Conservation (phyloP, 2,888 invertebrate species). For the Notodonta dromedarius region DNA sequence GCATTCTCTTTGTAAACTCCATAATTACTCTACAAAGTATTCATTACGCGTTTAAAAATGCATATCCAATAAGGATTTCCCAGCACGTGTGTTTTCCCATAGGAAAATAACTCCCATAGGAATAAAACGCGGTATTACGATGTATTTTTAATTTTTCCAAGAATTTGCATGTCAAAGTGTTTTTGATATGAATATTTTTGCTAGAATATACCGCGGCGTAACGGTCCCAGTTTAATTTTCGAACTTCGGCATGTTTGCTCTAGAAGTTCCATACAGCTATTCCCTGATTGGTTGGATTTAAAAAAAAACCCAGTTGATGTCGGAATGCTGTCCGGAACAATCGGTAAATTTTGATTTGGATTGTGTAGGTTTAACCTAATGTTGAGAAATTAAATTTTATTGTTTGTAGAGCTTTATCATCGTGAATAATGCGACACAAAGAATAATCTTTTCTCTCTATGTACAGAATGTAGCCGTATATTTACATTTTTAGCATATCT, state of each 20-base stretch:
- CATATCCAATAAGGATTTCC: constrained; percentile 31
- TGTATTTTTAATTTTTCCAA: constrained; percentile 40
- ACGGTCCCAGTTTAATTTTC: constrained; percentile 1
- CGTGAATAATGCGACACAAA: not conserved
- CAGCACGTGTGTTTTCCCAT: constrained; percentile 39
- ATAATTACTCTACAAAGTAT: constrained; percentile 36
- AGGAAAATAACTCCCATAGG: constrained; percentile 28
- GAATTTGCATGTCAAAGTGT: constrained; percentile 42
- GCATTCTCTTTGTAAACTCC: constrained; percentile 15
- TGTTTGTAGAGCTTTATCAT: not conserved
- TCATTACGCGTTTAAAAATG: constrained; percentile 38
- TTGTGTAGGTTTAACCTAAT: not conserved
- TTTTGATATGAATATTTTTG: constrained; percentile 37
- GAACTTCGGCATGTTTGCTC: not conserved
- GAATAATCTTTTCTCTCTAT: not conserved
- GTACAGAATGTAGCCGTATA: not conserved
- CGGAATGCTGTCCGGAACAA: not conserved
- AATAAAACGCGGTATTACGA: constrained; percentile 31
- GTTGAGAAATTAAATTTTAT: not conserved
- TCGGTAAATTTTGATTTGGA: not conserved
- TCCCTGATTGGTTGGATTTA: not conserved
- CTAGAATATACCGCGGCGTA: constrained; percentile 3
- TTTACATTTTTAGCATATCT: constrained; percentile 11
- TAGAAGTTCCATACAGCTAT: not conserved
- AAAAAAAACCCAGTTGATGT: too few species aligned